Evolutionary conservation across 2,888 invertebrate genomes (phyloP).

Genomic region (Hyposoter dolosus): DNA sequence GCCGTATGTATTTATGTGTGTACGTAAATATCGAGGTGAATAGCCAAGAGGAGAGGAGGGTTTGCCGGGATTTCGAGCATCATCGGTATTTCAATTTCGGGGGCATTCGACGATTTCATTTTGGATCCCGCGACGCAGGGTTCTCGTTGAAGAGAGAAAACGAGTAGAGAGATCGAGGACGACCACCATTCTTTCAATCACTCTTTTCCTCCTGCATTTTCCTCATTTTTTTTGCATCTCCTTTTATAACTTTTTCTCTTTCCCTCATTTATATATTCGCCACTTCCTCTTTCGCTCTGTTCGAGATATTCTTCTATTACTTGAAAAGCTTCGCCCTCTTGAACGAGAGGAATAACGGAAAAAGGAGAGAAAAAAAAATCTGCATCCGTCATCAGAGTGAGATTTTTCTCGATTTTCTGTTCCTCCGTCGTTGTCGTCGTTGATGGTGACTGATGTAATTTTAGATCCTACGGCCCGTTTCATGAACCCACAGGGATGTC

Average conservation of each 20-base stretch:
- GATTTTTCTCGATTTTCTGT: constrained; percentile 57
- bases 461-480: constrained; percentile 61
- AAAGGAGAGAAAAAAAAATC: constrained; percentile 48
- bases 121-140: constrained; percentile 41
- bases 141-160: constrained; percentile 30
- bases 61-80: constrained; percentile 62
- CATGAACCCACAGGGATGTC: constrained; percentile 59
- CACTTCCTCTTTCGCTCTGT: constrained; percentile 12
- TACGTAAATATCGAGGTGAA: constrained; percentile 16
- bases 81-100: constrained; percentile 69
- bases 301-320: constrained; percentile 64
- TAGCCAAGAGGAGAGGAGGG: constrained; percentile 29
- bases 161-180: constrained; percentile 48
- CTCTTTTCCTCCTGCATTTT: constrained; percentile 35
- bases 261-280: constrained; percentile 8
- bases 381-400: constrained; percentile 63
- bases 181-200: constrained; percentile 53
- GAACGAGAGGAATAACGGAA: constrained; percentile 16
- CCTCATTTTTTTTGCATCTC: constrained; percentile 33
- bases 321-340: constrained; percentile 60
- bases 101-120: constrained; percentile 67
- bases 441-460: constrained; percentile 67
- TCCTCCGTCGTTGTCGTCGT: constrained; percentile 41
- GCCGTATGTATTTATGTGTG: background rate
- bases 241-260: background rate